phyloP scores from a whole-genome alignment of 35 echinoderm and acorn worm genomes.

The Strongylocentrotus purpuratus region DNA sequence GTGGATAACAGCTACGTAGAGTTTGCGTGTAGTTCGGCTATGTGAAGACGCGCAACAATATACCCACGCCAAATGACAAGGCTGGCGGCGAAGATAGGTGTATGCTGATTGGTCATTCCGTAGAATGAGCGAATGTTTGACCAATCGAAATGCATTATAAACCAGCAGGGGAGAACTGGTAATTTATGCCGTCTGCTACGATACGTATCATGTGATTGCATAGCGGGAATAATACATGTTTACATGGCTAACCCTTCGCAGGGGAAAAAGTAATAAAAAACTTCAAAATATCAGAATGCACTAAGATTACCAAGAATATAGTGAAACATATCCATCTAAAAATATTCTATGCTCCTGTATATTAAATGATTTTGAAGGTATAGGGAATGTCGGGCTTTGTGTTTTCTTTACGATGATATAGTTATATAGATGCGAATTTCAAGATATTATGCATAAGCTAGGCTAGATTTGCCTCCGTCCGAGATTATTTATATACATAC shows the following conservation, averaged over 20 bases:
- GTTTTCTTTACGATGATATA: too few relatives aligned
- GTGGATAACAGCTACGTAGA: background rate
- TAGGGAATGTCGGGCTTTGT: too few relatives aligned
- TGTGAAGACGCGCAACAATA: constrained; percentile 58
- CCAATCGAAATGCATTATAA: constrained; percentile 69
- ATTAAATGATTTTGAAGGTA: too few relatives aligned
- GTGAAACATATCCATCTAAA: background rate
- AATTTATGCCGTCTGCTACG: constrained; percentile 54
- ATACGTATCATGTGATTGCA: constrained; percentile 48
- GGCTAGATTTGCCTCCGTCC: too few relatives aligned
- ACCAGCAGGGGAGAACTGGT: constrained; percentile 30
- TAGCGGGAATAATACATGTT: constrained; percentile 41
- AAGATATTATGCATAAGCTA: too few relatives aligned
- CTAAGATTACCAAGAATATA: background rate
- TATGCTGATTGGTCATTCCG: constrained; percentile 72
- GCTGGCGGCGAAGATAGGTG: constrained; percentile 56
- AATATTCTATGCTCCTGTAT: background rate
- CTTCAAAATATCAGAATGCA: background rate
- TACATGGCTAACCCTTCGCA: background rate
- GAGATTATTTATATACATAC: too few relatives aligned
- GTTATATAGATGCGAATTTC: too few relatives aligned
- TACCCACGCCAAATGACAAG: constrained; percentile 74
- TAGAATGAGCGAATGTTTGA: constrained; percentile 79
- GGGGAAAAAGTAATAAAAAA: background rate
- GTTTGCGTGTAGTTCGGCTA: constrained; percentile 48